phyloP scores from a whole-genome alignment of 1,140 invertebrate species.

The Euwallacea similis region DNA sequence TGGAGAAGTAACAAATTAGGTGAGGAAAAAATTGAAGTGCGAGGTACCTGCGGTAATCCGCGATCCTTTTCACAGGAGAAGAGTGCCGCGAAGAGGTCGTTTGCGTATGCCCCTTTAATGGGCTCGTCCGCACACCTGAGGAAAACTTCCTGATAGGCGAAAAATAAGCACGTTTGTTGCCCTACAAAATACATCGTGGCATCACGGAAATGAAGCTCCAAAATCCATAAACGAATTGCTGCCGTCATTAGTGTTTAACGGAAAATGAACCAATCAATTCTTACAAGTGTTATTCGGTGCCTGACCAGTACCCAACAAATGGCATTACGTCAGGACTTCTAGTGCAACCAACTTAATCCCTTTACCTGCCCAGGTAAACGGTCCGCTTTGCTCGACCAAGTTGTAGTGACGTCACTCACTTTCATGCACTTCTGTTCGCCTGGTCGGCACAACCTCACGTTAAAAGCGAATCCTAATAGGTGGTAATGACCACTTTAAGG shows the following conservation, averaged over 20 bases:
- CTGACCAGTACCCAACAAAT: too few relatives aligned
- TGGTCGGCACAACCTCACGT: constrained; percentile 24
- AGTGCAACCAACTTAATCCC: constrained; percentile 1
- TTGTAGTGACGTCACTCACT: constrained; percentile 1
- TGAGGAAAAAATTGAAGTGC: constrained; percentile 7
- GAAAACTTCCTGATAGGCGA: background rate
- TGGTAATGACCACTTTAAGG: constrained; percentile 28
- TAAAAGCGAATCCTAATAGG: constrained; percentile 33
- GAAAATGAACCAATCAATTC: too few relatives aligned
- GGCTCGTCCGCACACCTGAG: constrained; percentile 18
- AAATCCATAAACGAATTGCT: too few relatives aligned
- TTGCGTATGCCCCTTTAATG: constrained; percentile 18
- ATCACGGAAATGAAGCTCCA: too few relatives aligned
- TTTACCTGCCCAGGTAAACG: constrained; percentile 1
- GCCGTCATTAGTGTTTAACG: too few relatives aligned
- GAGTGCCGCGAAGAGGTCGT: constrained; percentile 10
- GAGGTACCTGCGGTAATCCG: constrained; percentile 28
- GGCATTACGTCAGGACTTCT: background rate
- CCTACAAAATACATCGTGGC: too few relatives aligned
- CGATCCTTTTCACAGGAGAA: constrained; percentile 21
- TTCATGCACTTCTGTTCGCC: constrained; percentile 21
- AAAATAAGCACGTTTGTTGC: too few relatives aligned
- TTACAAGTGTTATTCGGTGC: too few relatives aligned
- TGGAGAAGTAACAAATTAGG: too few relatives aligned
- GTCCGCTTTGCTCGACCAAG: background rate